Evolutionary conservation across 2,888 invertebrate species (phyloP).

Genomic region (Cacoxenus indagator): DNA sequence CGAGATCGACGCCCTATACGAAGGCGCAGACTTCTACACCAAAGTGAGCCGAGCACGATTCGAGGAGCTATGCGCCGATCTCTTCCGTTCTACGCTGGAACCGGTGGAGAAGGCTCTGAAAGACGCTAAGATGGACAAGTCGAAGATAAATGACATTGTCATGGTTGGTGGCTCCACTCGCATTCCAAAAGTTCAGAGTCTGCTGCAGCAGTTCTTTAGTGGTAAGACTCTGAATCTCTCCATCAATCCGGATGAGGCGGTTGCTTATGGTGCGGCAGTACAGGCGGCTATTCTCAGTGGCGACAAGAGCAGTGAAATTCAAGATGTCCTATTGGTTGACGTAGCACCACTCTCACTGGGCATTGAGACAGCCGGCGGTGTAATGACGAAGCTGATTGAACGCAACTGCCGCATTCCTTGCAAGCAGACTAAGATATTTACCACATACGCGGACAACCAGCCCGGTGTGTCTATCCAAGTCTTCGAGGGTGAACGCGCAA

Average conservation of each 20-base stretch:
- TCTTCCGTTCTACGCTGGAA: conserved; percentile 79
- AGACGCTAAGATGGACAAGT: conserved; percentile 84
- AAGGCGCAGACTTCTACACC: conserved; percentile 80
- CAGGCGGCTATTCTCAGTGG: conserved; percentile 82
- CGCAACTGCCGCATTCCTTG: too few species aligned
- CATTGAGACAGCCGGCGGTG: too few species aligned
- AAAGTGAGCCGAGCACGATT: conserved; percentile 80
- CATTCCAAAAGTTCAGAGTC: conserved; percentile 83
- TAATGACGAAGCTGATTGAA: too few species aligned
- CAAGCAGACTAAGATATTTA: too few species aligned
- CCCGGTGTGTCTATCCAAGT: too few species aligned
- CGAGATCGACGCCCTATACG: conserved; percentile 83
- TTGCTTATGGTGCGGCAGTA: conserved; percentile 83
- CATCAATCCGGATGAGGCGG: conserved; percentile 86
- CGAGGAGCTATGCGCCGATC: conserved; percentile 80
- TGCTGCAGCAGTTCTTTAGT: conserved; percentile 82
- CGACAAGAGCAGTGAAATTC: too few species aligned
- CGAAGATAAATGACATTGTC: conserved; percentile 82
- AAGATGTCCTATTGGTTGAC: too few species aligned
- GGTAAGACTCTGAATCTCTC: conserved; percentile 80
- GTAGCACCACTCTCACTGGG: too few species aligned
- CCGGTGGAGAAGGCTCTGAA: conserved; percentile 83
- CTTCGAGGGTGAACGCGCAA: too few species aligned
- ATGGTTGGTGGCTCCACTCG: conserved; percentile 86
- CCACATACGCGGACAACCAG: too few species aligned